A percentile compares a stretch with the other conserved stretches of the same genome.
Evolutionary conservation across 2,113 vertebrate species (phyloP).

Genomic region (Sula dactylatra): DNA sequence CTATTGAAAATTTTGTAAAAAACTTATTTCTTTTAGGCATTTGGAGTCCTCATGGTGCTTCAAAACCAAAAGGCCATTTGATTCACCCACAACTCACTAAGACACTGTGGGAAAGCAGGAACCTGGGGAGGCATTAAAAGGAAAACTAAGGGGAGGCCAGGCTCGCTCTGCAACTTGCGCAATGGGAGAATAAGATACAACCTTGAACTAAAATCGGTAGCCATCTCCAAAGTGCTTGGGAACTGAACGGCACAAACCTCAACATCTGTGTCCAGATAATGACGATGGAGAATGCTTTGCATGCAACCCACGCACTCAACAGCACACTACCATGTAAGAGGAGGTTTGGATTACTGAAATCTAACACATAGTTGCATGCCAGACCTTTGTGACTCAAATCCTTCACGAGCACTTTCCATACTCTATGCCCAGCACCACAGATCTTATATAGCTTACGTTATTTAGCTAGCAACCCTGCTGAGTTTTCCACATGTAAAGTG

Average conservation of each 20-base stretch:
- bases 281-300: neutral
- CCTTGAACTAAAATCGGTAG: neutral
- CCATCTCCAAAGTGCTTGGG: neutral
- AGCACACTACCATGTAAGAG: neutral
- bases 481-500: neutral
- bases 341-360: neutral
- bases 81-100: neutral
- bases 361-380: neutral
- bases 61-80: neutral
- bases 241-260: neutral
- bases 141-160: neutral
- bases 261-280: neutral
- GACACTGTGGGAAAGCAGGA: neutral
- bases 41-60: neutral
- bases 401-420: neutral
- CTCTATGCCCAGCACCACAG: neutral
- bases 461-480: neutral
- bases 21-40: neutral
- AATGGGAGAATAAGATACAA: neutral
- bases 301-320: neutral
- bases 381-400: neutral
- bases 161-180: neutral
- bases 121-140: neutral
- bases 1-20: neutral
- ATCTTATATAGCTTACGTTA: neutral